Evolutionary conservation across 2,113 vertebrate genomes (phyloP).

Genomic region (Parotia lawesii): DNA sequence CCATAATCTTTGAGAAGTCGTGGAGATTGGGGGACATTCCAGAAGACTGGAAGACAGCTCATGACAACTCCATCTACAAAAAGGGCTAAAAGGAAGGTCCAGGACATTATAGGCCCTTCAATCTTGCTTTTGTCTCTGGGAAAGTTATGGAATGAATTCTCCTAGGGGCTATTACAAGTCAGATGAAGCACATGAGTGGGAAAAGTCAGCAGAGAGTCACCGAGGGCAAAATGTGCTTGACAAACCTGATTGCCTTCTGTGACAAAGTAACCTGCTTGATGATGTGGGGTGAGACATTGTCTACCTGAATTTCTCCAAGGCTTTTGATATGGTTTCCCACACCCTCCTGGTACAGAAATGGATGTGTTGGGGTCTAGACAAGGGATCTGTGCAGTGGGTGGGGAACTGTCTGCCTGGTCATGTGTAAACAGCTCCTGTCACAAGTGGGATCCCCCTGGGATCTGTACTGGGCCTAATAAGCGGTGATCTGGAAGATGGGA

Average conservation of each 20-base stretch:
- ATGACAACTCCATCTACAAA: background rate
- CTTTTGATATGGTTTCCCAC: background rate
- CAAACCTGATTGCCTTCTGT: background rate
- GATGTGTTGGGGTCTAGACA: background rate
- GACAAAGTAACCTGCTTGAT: background rate
- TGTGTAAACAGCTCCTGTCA: background rate
- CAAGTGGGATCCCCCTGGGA: background rate
- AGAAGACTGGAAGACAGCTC: background rate
- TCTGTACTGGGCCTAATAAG: background rate
- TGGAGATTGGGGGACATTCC: rapidly evolving
- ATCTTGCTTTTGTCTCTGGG: background rate
- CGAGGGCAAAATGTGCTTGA: too few relatives aligned
- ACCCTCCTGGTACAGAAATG: background rate
- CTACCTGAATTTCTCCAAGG: background rate
- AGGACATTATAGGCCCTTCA: background rate
- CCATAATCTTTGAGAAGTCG: rapidly evolving
- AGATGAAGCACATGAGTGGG: background rate
- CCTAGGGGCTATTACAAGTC: background rate
- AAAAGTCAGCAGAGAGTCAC: background rate
- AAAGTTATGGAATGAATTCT: background rate
- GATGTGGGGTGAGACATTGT: background rate
- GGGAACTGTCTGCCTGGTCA: background rate
- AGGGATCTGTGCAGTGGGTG: rapidly evolving
- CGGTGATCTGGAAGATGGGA: background rate
- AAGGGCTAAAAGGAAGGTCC: background rate